Conservation (phyloP, 2,113 vertebrate genomes). For the Crotophaga sulcirostris region DNA sequence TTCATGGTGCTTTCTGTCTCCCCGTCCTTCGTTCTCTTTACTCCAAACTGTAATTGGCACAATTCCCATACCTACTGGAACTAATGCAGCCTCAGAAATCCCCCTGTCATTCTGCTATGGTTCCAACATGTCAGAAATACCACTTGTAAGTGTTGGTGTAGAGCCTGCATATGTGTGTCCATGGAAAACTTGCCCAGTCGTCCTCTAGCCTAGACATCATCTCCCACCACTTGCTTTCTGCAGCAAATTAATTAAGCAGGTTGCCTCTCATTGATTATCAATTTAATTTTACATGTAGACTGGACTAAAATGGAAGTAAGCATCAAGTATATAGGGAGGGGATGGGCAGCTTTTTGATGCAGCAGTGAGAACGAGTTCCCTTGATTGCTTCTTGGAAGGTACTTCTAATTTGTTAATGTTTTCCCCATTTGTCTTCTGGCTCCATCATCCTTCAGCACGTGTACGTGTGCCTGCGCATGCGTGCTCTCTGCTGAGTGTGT, state of each 20-base stretch:
- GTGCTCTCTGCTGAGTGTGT: neutral
- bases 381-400: conserved; percentile 4
- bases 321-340: neutral
- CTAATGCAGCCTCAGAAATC: conserved; percentile 40
- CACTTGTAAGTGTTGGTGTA: conserved; percentile 2
- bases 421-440: conserved; percentile 20
- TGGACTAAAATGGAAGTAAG: conserved; percentile 9
- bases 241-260: conserved; percentile 67
- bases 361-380: neutral
- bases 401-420: conserved; percentile 40
- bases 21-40: neutral
- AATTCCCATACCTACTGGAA: conserved; percentile 53
- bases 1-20: neutral
- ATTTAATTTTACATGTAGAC: conserved; percentile 42
- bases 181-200: neutral
- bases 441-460: neutral
- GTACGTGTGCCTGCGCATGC: neutral
- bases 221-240: conserved; percentile 20
- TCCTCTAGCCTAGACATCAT: neutral
- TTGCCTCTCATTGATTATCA: conserved; percentile 64
- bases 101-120: neutral
- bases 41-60: conserved; percentile 32
- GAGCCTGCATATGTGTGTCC: neutral
- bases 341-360: neutral
- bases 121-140: conserved; percentile 18